These are phyloP conservation scores for Cantharis rustica DNA, from an alignment of 2,888 invertebrate species.

Conservation along the genomic window DNA sequence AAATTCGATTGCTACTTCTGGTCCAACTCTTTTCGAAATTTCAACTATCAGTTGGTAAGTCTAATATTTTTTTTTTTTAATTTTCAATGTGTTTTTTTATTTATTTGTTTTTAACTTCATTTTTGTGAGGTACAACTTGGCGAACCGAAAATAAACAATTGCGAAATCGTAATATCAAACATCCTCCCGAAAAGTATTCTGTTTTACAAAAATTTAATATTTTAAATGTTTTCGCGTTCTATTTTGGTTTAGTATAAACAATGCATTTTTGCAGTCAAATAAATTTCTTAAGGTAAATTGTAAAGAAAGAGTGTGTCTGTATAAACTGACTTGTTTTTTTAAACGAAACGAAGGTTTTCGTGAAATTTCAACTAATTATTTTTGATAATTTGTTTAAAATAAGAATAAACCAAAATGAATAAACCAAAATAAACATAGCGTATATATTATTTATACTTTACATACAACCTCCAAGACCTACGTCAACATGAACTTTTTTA, in stretches of 20 bases:
- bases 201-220: neutral
- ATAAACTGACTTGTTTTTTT: neutral
- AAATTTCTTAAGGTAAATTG: neutral
- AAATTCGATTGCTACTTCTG: slow-evolving; percentile 35
- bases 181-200: neutral
- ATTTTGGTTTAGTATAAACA: neutral
- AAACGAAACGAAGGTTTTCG: neutral
- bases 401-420: neutral
- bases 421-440: neutral
- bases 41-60: slow-evolving; percentile 32
- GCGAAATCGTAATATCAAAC: neutral
- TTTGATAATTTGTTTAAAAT: neutral
- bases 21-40: slow-evolving; percentile 31
- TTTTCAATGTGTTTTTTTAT: too few species aligned
- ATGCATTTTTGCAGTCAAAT: neutral
- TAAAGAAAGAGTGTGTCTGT: neutral
- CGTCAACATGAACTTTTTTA: slow-evolving; percentile 1
- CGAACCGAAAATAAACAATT: neutral
- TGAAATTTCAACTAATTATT: neutral
- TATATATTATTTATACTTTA: neutral
- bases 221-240: neutral
- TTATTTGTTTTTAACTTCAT: too few species aligned
- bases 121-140: neutral
- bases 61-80: neutral
- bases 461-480: slow-evolving; percentile 1